These are phyloP conservation scores for Troglohyphantes excavatus DNA, from an alignment of 2,888 invertebrate genomes.

Conservation along the genomic window DNA sequence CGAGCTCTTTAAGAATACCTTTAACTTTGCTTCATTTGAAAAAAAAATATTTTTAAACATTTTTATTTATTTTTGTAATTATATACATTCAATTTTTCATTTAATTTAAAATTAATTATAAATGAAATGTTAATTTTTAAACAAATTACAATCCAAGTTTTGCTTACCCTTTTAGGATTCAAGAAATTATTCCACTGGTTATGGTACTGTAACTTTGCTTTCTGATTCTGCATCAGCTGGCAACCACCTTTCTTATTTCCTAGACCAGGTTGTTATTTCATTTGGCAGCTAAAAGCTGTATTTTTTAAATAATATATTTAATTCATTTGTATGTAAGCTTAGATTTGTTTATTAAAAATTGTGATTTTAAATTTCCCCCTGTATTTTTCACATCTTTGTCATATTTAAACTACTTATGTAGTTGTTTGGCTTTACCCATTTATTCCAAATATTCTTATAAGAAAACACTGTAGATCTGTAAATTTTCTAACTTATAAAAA, in stretches of 20 bases:
- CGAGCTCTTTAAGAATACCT: no score
- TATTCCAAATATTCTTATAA: no score
- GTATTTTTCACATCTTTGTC: background rate
- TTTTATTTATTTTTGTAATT: background rate
- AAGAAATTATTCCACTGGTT: slow-evolving; percentile 45
- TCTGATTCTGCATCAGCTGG: slow-evolving; percentile 53
- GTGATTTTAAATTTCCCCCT: background rate
- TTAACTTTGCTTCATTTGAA: no score
- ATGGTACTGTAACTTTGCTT: slow-evolving; percentile 40
- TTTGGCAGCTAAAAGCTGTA: background rate
- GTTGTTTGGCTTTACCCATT: no score
- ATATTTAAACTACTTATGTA: no score
- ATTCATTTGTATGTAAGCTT: background rate
- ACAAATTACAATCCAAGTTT: background rate
- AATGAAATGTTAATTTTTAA: background rate
- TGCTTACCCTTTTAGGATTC: slow-evolving; percentile 38
- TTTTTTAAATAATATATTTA: background rate
- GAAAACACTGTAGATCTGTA: no score
- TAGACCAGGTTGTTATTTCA: slow-evolving; percentile 58
- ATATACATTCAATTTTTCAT: background rate
- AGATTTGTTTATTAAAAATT: background rate
- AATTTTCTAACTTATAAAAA: no score
- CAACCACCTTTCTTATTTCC: slow-evolving; percentile 47
- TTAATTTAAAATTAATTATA: background rate
- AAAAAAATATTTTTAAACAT: background rate